Base-by-base conservation (phyloP, 2,888 invertebrate species). In the Hyalella azteca region DNA sequence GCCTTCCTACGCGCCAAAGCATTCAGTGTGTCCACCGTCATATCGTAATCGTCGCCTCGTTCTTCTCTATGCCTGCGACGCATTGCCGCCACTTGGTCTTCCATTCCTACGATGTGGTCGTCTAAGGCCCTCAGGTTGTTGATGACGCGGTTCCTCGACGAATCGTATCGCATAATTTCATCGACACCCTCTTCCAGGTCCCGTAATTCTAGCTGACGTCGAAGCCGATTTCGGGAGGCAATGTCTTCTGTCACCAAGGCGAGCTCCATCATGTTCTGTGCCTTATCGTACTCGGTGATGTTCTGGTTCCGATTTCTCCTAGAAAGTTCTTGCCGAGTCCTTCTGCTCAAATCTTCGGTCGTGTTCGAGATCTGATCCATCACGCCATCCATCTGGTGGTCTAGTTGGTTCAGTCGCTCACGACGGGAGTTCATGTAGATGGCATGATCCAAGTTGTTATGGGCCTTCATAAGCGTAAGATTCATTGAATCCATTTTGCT, bases 391-490 rank as follows among this genome's bases (percentile, higher is more conserved):
- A 82, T 79, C 40, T 82, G 81, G 48, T 81, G 50, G 73, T 84
- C 84, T n/a, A 84, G 49, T 9, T 39, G 49, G 9, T 40, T 40
- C 36, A 84, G 48, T 48, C 78, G 73, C n/a, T 82, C 79, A 22
- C 81, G 73, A 4, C 84, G 77, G 11, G 75, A 11, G 40, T 77
- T 77, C 82, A 82, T 73, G 15, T 50, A 60, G 13, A 73, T 48
- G 22, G 77, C 82, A 79, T 79, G 82, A 40, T 82, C 82, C 76
- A 79, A 73, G 66, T 80, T 82, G 78, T 82, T 81, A 73, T 79
- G 82, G 49, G 54, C 49, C 40, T 76, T 50, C n/a, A 40, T 45
- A 5, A 40, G 40, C 11, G 66, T 39, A n/a, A 79, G 29, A 54
- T 54, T 73, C 5, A 50, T 36, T n/a, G 75, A 54, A 32, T 79